These are phyloP conservation scores for Elysia crispata DNA, from an alignment of 2,888 invertebrate species.

Conservation along the genomic window DNA sequence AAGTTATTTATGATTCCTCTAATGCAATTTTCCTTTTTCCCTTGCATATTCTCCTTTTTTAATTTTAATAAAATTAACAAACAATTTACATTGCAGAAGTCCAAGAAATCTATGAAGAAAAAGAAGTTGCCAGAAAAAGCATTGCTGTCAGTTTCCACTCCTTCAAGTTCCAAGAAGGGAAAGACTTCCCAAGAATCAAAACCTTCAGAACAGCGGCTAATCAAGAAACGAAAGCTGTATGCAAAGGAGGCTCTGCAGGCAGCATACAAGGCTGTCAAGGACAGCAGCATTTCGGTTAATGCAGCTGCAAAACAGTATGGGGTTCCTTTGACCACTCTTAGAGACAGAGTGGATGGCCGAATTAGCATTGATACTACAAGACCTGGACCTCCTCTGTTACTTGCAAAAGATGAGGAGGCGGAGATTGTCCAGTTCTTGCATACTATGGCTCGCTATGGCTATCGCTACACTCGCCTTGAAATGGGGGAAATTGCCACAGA, in stretches of 20 bases:
- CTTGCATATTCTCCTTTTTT: no score
- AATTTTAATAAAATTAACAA: no score
- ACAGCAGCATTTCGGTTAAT: constrained; percentile 49
- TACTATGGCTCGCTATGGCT: constrained; percentile 47
- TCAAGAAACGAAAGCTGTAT: constrained; percentile 44
- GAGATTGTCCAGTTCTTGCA: constrained; percentile 44
- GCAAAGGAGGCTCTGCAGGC: constrained; percentile 40
- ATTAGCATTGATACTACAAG: constrained; percentile 48
- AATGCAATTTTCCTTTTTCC: no score
- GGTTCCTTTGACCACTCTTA: constrained; percentile 41
- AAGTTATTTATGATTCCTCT: no score
- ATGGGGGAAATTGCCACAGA: constrained; percentile 48
- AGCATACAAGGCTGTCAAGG: constrained; percentile 48
- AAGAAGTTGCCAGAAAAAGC: constrained; percentile 27
- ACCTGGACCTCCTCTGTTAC: constrained; percentile 46
- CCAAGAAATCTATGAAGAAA: constrained; percentile 32
- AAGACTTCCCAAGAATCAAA: constrained; percentile 13
- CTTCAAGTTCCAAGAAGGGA: constrained; percentile 31
- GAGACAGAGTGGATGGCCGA: constrained; percentile 48
- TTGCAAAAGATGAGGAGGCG: constrained; percentile 46
- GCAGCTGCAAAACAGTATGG: constrained; percentile 49
- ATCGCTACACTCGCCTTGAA: constrained; percentile 49
- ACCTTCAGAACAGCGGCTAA: not conserved
- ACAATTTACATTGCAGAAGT: not conserved
- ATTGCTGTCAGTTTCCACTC: constrained; percentile 9